A percentile compares a stretch with the other conserved stretches of the same genome.
Conservation (phyloP, 2,797 vertebrate genomes). For the Prionace glauca region DNA sequence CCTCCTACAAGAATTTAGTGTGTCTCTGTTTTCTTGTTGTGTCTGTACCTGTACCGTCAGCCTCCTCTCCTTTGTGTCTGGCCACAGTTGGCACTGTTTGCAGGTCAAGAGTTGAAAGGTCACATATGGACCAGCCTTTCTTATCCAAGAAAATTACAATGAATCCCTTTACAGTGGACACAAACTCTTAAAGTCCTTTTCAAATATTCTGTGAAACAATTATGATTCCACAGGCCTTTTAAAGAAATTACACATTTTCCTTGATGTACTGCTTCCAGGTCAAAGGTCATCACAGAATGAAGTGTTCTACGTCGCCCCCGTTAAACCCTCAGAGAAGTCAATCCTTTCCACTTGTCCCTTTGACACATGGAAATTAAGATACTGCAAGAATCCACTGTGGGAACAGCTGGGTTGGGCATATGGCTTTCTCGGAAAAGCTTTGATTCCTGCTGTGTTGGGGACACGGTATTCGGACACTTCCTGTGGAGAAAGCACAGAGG, state of each 20-base stretch:
- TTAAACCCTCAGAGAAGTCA: not conserved
- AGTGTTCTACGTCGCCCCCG: not conserved
- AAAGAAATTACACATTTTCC: not conserved
- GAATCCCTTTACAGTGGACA: not conserved
- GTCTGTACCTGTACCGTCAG: not conserved
- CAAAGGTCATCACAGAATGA: not conserved
- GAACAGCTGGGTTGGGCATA: slow-evolving; percentile 23
- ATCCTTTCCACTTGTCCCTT: not conserved
- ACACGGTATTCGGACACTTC: not conserved
- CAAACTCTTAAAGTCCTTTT: not conserved
- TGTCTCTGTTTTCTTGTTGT: not conserved
- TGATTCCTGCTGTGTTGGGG: not conserved
- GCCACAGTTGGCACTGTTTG: not conserved
- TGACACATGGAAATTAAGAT: not conserved
- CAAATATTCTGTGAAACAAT: not conserved
- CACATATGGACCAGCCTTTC: not conserved
- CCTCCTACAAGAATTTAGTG: not conserved
- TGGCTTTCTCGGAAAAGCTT: not conserved
- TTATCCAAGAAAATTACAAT: not conserved
- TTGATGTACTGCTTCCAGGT: not conserved
- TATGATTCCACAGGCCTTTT: not conserved
- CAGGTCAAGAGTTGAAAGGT: not conserved
- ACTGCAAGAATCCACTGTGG: not conserved
- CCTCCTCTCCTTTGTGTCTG: not conserved
- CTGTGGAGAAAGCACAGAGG: not conserved